Evolutionary conservation across 1,140 invertebrate genomes (phyloP).

Genomic region (Drosophila parvula): DNA sequence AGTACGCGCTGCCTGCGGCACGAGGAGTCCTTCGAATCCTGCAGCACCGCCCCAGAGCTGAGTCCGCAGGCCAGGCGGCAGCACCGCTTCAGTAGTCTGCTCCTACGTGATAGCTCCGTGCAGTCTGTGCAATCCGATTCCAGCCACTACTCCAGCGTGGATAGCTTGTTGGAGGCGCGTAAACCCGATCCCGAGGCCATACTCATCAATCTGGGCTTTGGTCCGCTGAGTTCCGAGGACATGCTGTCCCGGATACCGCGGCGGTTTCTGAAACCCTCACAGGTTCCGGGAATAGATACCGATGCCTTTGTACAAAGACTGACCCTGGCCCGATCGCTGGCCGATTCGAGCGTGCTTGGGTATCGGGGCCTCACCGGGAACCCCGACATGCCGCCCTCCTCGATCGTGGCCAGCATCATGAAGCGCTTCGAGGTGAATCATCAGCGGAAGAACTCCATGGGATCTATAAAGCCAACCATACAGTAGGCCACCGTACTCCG

Average conservation of each 20-base stretch:
- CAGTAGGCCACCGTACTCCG: slow-evolving; percentile 27
- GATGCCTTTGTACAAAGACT: slow-evolving; percentile 87
- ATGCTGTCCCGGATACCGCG: slow-evolving; percentile 87
- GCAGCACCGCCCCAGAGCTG: slow-evolving; percentile 59
- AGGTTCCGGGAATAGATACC: slow-evolving; percentile 87
- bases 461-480: slow-evolving; percentile 69
- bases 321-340: slow-evolving; percentile 86
- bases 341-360: slow-evolving; percentile 87
- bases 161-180: slow-evolving; percentile 88
- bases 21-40: slow-evolving; percentile 76
- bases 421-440: slow-evolving; percentile 82
- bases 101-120: slow-evolving; percentile 85
- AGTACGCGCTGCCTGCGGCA: slow-evolving; percentile 61
- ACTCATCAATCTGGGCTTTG: slow-evolving; percentile 88
- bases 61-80: slow-evolving; percentile 66
- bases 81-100: slow-evolving; percentile 57
- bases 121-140: slow-evolving; percentile 87
- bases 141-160: slow-evolving; percentile 89
- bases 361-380: slow-evolving; percentile 87
- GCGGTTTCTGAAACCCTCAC: slow-evolving; percentile 87
- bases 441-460: slow-evolving; percentile 80
- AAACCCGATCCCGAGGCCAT: slow-evolving; percentile 89
- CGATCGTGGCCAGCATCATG: slow-evolving; percentile 83
- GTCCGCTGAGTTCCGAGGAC: slow-evolving; percentile 84
- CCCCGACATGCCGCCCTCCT: slow-evolving; percentile 77